Evolutionary conservation across 1,140 invertebrate genomes (phyloP), one percentile per base, ranked within the genome.

Genomic region (Cepaea nemoralis): DNA sequence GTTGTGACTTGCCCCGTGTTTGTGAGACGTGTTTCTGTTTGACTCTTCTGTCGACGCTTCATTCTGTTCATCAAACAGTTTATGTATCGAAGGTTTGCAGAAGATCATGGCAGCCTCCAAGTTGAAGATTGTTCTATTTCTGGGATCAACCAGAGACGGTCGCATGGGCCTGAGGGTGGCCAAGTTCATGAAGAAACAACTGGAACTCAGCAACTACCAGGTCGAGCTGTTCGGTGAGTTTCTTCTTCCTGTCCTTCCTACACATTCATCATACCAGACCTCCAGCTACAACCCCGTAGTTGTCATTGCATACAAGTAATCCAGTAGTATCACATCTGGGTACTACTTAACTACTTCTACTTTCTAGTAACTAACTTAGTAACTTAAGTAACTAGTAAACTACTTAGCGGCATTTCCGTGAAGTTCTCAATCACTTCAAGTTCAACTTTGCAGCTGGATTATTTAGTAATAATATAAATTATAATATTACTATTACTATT

Each of bases 101-200:
- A 76, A 66, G 81, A 48, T n/a, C 59, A 80, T 82, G 81, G 77
- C 84, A 59, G 19, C 83, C n/a, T 22, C 45, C 6, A 82, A 73
- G 12, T 50, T 88, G 16, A 88, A 87, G 70, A 59, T 85, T 24
- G 80, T 87, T 0, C 24, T 89, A 19, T 88, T 89, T 40, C 77
- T 88, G 24, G 88, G 88, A 2, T 83, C 84, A 12, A 84, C 83
- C 1, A 76, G 88, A 27, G 87, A 88, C 45, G 86, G 85, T 14
- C 63, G 88, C 74, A n/a, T 88, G 0, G 87, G 88, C 16, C 27
- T 83, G 12, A 83, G 88, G 48, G 87, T 88, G 0, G 85, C 86
- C 5, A 88, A 82, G 40, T 89, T 89, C 55, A 87, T 91, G n/a
- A 66, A 86, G 76, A 85, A 86, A 31, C 67, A 86, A 14, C 69